Percentiles rank a stretch among this genome's conserved stretches.
Conservation (phyloP, 2,888 invertebrate species). For the Hemaris fuciformis region DNA sequence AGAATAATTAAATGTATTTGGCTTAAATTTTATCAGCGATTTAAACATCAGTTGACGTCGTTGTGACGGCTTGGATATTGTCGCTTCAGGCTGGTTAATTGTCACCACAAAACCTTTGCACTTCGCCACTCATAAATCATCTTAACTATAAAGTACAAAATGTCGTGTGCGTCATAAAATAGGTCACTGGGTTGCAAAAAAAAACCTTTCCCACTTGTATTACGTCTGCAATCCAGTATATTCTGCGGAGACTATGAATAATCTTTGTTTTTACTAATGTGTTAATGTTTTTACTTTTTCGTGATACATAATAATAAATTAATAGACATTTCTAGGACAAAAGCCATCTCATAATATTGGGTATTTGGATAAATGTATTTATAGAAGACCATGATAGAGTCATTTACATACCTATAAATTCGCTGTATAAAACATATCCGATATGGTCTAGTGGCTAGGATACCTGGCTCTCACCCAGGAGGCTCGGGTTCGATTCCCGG, state of each 20-base stretch:
- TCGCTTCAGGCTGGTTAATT: too few relatives aligned
- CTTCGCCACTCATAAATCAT: too few relatives aligned
- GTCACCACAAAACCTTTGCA: too few relatives aligned
- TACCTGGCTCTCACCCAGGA: constrained; percentile 86
- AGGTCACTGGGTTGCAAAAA: neutral
- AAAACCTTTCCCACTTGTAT: neutral
- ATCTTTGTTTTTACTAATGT: neutral
- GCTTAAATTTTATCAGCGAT: too few relatives aligned
- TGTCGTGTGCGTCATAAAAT: too few relatives aligned
- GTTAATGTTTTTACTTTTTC: neutral
- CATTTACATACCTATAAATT: neutral
- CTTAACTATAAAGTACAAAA: too few relatives aligned
- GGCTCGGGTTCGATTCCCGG: constrained; percentile 81
- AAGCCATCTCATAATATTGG: too few relatives aligned
- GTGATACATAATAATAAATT: neutral
- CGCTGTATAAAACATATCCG: constrained; percentile 19
- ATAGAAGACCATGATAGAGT: neutral
- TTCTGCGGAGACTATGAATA: neutral
- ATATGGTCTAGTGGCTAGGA: constrained; percentile 85
- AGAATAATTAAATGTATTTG: too few relatives aligned
- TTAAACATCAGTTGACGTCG: too few relatives aligned
- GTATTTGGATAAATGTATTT: too few relatives aligned
- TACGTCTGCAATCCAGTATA: neutral
- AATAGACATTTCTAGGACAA: too few relatives aligned
- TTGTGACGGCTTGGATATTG: too few relatives aligned